These are phyloP conservation scores for Corydoras maculifer DNA, from an alignment of 2,113 vertebrate genomes.

Conservation along the genomic window DNA sequence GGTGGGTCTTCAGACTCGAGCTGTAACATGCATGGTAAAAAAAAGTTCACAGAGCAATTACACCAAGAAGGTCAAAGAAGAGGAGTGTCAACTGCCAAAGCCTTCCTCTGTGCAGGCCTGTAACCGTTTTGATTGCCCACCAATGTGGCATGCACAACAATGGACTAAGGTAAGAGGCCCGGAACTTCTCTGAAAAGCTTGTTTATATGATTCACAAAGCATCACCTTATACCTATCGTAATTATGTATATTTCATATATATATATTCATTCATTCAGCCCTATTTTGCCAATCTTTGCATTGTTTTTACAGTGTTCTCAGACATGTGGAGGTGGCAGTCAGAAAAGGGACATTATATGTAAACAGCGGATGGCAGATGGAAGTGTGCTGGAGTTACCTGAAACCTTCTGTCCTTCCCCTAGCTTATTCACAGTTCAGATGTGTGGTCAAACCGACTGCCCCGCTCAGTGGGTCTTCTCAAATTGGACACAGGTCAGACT, in stretches of 20 bases:
- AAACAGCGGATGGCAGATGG: slow-evolving; percentile 87
- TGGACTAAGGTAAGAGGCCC: slow-evolving; percentile 76
- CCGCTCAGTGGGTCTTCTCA: slow-evolving; percentile 76
- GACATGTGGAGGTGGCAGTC: slow-evolving; percentile 78
- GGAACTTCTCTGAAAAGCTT: too few relatives aligned
- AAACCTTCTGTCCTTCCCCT: slow-evolving; percentile 75
- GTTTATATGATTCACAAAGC: too few relatives aligned
- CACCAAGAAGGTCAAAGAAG: slow-evolving; percentile 69
- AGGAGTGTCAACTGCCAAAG: slow-evolving; percentile 75
- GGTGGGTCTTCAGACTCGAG: slow-evolving; percentile 82
- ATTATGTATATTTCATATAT: too few relatives aligned
- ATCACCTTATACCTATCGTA: too few relatives aligned
- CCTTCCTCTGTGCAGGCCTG: slow-evolving; percentile 81
- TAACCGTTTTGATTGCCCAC: slow-evolving; percentile 91
- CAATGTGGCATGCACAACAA: slow-evolving; percentile 76
- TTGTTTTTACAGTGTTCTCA: slow-evolving; percentile 76
- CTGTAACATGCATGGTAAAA: slow-evolving; percentile 75
- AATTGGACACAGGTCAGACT: slow-evolving; percentile 82
- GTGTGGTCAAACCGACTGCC: slow-evolving; percentile 75
- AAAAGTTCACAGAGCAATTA: slow-evolving; percentile 72
- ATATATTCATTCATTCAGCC: too few relatives aligned
- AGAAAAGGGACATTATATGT: slow-evolving; percentile 71
- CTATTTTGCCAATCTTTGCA: too few relatives aligned
- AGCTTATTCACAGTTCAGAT: slow-evolving; percentile 62
- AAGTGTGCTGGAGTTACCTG: slow-evolving; percentile 79